Percentiles rank a stretch among this genome's conserved stretches.
These are phyloP conservation scores for Merodon equestris DNA, from an alignment of 2,888 invertebrate species.

Conservation along the genomic window DNA sequence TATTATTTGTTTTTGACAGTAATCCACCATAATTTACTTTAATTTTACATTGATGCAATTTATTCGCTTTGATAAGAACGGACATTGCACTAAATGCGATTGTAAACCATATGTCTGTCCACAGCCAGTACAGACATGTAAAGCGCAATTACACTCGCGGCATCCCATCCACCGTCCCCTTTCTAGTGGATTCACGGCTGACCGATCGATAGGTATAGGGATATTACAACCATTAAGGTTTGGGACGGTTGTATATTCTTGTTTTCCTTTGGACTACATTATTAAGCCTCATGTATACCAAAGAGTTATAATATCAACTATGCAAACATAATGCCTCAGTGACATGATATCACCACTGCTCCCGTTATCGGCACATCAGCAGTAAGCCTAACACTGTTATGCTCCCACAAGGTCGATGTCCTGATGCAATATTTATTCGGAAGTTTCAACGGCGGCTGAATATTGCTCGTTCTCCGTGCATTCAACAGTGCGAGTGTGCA, in stretches of 20 bases:
- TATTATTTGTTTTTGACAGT: constrained; percentile 42
- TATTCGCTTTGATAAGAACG: constrained; percentile 53
- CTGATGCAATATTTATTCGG: constrained; percentile 50
- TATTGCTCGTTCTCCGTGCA: constrained; percentile 13
- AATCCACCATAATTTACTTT: constrained; percentile 52
- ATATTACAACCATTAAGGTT: constrained; percentile 41
- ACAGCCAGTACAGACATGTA: constrained; percentile 26
- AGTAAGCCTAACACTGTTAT: constrained; percentile 58
- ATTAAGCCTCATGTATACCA: constrained; percentile 63
- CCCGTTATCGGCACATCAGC: constrained; percentile 50
- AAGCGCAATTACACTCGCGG: constrained; percentile 22
- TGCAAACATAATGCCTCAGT: constrained; percentile 63
- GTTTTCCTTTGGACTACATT: constrained; percentile 64
- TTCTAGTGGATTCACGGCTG: constrained; percentile 9
- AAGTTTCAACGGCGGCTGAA: constrained; percentile 34
- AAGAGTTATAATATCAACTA: constrained; percentile 62
- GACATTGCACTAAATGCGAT: constrained; percentile 47
- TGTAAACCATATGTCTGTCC: constrained; percentile 47
- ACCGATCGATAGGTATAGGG: constrained; percentile 49
- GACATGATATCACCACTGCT: constrained; percentile 51
- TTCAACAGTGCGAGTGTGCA: neutral
- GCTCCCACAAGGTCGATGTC: neutral
- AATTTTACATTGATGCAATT: constrained; percentile 58
- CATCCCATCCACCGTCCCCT: neutral
- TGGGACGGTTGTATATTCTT: constrained; percentile 55